These are phyloP conservation scores for Rhagium mordax DNA, from an alignment of 2,888 invertebrate species.

Conservation along the genomic window DNA sequence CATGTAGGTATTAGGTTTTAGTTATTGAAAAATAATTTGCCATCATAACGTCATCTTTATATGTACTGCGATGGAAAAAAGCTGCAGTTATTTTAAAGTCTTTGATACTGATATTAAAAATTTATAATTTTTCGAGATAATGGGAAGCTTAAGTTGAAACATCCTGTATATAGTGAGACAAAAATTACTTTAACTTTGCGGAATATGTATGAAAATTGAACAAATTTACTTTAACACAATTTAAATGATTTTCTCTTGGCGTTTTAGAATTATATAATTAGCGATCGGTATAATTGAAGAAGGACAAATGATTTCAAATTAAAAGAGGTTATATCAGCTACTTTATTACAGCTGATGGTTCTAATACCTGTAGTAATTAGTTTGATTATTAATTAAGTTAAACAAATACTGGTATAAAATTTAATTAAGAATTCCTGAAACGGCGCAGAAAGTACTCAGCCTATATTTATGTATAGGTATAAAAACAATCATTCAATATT, in stretches of 20 bases:
- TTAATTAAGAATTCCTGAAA: background rate
- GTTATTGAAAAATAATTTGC: too few relatives aligned
- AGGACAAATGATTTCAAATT: background rate
- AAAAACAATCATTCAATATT: background rate
- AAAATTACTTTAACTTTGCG: background rate
- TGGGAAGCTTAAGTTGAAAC: too few relatives aligned
- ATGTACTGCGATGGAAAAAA: too few relatives aligned
- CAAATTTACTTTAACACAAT: too few relatives aligned
- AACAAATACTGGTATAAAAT: conserved; percentile 15
- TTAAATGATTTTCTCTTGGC: too few relatives aligned
- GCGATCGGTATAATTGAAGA: background rate
- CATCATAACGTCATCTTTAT: too few relatives aligned
- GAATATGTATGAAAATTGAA: background rate
- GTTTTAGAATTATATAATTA: background rate
- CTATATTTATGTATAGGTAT: background rate
- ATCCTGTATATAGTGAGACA: too few relatives aligned
- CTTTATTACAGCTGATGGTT: background rate
- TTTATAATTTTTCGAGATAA: too few relatives aligned
- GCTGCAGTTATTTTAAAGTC: too few relatives aligned
- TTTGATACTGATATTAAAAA: too few relatives aligned
- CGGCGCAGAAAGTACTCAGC: background rate
- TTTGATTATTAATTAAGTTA: conserved; percentile 26
- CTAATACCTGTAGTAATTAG: conserved; percentile 18
- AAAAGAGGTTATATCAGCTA: background rate
- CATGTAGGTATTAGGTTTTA: too few relatives aligned